Conservation (phyloP, 2,113 vertebrate genomes). For the Oreochromis tanganicae region DNA sequence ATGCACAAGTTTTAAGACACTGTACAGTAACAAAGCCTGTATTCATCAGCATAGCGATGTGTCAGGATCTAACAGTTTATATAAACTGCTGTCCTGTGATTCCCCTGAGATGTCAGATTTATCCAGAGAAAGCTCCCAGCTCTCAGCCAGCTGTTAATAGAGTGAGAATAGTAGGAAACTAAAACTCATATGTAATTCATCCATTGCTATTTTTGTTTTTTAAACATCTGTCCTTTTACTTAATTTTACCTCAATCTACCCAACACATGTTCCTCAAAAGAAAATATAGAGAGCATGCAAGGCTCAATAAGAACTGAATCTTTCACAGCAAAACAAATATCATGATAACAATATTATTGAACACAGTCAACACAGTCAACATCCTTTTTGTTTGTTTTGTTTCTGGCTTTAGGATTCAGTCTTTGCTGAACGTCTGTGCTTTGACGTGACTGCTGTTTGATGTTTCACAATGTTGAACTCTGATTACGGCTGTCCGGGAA, state of each 20-base stretch:
- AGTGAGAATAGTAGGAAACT: background rate
- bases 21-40: background rate
- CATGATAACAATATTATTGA: background rate
- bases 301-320: background rate
- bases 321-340: background rate
- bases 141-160: background rate
- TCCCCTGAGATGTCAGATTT: background rate
- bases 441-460: background rate
- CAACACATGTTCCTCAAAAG: rapidly evolving
- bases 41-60: background rate
- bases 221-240: background rate
- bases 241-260: background rate
- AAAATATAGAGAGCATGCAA: background rate
- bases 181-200: background rate
- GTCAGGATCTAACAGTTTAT: background rate
- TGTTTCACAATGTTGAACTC: background rate
- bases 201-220: background rate
- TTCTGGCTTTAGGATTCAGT: background rate
- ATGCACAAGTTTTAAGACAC: background rate
- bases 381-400: background rate
- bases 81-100: background rate
- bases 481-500: background rate
- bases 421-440: background rate
- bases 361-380: background rate
- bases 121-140: background rate